Conservation (phyloP, 2,888 invertebrate genomes). For the Calliopum simillimum region DNA sequence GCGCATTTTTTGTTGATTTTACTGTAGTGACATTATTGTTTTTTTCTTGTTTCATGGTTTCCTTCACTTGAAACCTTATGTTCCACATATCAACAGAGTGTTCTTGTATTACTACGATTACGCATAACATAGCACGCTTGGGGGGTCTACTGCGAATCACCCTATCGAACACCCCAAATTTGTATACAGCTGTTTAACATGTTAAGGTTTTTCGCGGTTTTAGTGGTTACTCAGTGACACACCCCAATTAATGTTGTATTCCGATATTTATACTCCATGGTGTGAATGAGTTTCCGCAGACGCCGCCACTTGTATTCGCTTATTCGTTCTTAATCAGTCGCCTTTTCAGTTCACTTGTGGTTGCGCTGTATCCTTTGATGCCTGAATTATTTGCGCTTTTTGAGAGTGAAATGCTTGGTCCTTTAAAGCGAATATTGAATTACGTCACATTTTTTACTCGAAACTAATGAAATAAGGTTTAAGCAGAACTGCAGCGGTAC, state of each 20-base stretch:
- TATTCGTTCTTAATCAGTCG: constrained; percentile 28
- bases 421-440: no score
- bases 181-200: not conserved
- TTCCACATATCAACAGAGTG: constrained; percentile 12
- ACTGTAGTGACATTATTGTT: constrained; percentile 14
- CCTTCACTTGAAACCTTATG: not conserved
- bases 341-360: constrained; percentile 3
- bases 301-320: constrained; percentile 41
- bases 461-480: no score
- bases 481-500: no score
- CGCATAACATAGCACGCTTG: not conserved
- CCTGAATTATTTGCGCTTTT: not conserved
- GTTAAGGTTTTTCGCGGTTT: not conserved
- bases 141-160: not conserved
- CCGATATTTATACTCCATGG: constrained; percentile 1
- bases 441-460: no score
- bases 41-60: no score
- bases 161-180: no score
- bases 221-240: constrained; percentile 15
- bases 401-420: not conserved
- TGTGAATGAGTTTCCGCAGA: no score
- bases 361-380: constrained; percentile 15
- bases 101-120: not conserved
- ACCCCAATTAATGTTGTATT: constrained; percentile 5
- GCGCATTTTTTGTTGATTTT: constrained; percentile 4